These are phyloP conservation scores for Cololabis saira DNA, from an alignment of 2,113 vertebrate species.

Conservation along the genomic window DNA sequence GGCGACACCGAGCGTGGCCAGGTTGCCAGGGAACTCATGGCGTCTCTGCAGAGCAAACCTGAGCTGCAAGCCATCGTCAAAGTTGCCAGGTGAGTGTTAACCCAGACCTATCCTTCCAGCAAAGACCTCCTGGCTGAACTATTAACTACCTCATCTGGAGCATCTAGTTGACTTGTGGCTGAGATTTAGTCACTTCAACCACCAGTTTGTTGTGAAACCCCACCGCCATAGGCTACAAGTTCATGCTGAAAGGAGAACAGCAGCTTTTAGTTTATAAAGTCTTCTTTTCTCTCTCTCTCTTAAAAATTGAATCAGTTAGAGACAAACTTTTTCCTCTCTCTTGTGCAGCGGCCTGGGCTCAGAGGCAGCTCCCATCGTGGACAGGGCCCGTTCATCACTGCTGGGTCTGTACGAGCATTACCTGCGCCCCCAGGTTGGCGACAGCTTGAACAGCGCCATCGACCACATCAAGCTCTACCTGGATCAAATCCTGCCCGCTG, in stretches of 20 bases:
- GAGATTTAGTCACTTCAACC: too few relatives aligned
- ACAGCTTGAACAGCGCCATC: conserved; percentile 53
- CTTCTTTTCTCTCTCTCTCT: neutral
- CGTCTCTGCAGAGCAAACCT: conserved; percentile 28
- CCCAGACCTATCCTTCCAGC: neutral
- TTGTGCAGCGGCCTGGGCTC: conserved; percentile 54
- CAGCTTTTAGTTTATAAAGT: too few relatives aligned
- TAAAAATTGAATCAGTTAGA: neutral
- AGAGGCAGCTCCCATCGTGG: conserved; percentile 62
- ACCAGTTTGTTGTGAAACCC: neutral
- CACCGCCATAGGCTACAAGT: too few relatives aligned
- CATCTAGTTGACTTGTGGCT: too few relatives aligned
- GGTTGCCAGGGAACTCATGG: neutral
- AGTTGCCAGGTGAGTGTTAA: conserved; percentile 60
- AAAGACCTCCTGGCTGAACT: neutral
- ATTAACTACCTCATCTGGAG: too few relatives aligned
- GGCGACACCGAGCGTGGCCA: accelerated
- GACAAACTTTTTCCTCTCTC: conserved; percentile 1
- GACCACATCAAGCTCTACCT: conserved; percentile 49
- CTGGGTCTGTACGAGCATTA: conserved; percentile 71
- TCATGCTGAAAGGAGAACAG: too few relatives aligned
- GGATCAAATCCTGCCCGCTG: conserved; percentile 60
- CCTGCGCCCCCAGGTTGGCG: conserved; percentile 64
- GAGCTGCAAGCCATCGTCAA: conserved; percentile 43
- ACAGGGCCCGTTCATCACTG: conserved; percentile 43